Conservation (phyloP, 2,888 invertebrate species). For the Rhodophaea formosa region DNA sequence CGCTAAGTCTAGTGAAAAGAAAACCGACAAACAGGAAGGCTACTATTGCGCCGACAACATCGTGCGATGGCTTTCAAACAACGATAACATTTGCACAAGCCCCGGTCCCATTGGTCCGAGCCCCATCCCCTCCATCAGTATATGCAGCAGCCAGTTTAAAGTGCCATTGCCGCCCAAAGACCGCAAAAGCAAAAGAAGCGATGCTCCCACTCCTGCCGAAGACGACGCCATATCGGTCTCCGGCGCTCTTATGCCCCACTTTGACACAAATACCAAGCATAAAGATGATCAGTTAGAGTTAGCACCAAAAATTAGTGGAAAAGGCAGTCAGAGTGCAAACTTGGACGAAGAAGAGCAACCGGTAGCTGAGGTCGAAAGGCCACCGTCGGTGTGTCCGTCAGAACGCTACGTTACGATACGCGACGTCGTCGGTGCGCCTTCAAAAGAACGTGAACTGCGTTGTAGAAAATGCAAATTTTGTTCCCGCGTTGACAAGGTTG, state of each 20-base stretch:
- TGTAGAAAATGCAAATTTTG: constrained; percentile 10
- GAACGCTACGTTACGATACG: constrained; percentile 8
- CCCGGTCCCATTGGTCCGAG: too few species aligned
- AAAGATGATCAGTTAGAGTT: too few species aligned
- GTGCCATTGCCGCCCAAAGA: neutral
- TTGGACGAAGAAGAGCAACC: too few species aligned
- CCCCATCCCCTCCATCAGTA: too few species aligned
- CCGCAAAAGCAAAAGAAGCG: neutral
- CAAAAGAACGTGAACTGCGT: neutral
- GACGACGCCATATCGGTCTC: neutral
- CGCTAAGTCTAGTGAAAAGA: too few species aligned
- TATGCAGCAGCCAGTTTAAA: neutral
- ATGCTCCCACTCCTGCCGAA: neutral
- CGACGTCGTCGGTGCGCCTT: constrained; percentile 1
- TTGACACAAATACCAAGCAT: too few species aligned
- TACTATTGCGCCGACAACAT: neutral
- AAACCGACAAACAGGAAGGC: too few species aligned
- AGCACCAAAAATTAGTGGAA: too few species aligned
- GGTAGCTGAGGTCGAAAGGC: neutral
- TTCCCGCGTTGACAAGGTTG: neutral
- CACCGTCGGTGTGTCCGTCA: constrained; percentile 13
- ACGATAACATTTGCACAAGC: too few species aligned
- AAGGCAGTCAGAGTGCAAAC: too few species aligned
- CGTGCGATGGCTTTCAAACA: neutral
- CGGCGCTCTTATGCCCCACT: too few species aligned